Evolutionary conservation across 2,113 vertebrate species (phyloP).

Genomic region (Nestor notabilis): DNA sequence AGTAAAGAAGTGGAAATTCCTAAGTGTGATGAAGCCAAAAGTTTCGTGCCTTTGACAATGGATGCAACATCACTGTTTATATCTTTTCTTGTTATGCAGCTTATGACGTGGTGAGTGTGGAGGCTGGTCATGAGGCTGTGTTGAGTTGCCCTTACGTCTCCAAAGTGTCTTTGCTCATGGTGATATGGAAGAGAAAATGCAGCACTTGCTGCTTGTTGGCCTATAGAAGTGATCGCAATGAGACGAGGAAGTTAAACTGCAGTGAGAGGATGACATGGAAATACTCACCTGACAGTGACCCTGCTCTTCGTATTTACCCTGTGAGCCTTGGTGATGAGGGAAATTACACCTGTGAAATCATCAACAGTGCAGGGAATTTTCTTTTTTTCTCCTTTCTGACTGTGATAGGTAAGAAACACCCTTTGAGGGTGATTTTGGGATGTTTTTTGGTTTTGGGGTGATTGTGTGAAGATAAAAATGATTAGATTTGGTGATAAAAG

Average conservation of each 20-base stretch:
- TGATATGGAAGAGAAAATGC: not conserved
- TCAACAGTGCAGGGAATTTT: not conserved
- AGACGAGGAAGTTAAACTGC: not conserved
- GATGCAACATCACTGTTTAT: not conserved
- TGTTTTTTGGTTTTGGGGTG: not conserved
- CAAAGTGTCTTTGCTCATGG: rapidly evolving
- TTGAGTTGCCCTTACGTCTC: not conserved
- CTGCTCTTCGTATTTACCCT: slow-evolving; percentile 19
- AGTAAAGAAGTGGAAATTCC: not conserved
- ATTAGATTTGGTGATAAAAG: not conserved
- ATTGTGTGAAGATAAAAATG: not conserved
- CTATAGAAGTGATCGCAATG: not conserved
- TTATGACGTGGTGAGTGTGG: not conserved
- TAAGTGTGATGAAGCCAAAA: not conserved
- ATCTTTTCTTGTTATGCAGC: not conserved
- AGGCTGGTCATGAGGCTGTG: not conserved
- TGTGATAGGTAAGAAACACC: slow-evolving; percentile 54
- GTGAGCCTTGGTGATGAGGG: slow-evolving; percentile 44
- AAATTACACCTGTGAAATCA: slow-evolving; percentile 26
- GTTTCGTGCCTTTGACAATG: not conserved
- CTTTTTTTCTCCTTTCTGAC: not conserved
- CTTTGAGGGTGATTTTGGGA: not conserved
- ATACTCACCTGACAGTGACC: not conserved
- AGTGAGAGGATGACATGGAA: slow-evolving; percentile 26
- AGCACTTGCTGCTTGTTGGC: not conserved